Evolutionary conservation across 2,113 vertebrate species (phyloP).

Genomic region (Eptesicus fuscus): DNA sequence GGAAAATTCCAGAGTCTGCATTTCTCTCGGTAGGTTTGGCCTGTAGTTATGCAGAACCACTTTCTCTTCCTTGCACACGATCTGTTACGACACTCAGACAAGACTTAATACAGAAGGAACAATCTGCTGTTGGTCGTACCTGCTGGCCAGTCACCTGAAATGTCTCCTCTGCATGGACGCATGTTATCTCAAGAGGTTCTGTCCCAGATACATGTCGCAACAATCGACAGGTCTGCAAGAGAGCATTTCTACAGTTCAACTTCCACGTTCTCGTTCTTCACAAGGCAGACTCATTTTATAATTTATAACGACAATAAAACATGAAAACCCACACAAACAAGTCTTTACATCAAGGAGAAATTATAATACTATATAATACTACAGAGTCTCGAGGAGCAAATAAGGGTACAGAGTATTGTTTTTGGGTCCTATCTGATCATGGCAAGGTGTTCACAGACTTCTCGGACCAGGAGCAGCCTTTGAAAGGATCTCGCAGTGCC

Average conservation of each 20-base stretch:
- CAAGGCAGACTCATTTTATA: background rate
- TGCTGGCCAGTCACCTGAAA: conserved; percentile 98
- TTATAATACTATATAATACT: background rate
- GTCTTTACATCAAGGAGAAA: background rate
- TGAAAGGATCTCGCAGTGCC: background rate
- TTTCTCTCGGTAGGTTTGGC: background rate
- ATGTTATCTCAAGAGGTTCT: conserved; percentile 97
- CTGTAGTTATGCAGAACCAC: background rate
- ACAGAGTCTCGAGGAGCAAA: background rate
- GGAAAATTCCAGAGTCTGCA: background rate
- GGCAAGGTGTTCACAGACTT: background rate
- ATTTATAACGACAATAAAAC: background rate
- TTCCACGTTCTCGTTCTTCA: background rate
- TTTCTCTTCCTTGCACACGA: background rate
- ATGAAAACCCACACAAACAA: background rate
- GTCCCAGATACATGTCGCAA: conserved; percentile 95
- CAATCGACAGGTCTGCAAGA: conserved; percentile 89
- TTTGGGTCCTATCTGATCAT: background rate
- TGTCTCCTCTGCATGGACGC: conserved; percentile 96
- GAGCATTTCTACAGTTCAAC: conserved; percentile 22
- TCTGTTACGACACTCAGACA: background rate
- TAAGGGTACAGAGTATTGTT: background rate
- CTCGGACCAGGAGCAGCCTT: background rate
- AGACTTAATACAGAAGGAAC: background rate
- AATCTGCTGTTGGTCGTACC: conserved; percentile 80